Evolutionary conservation across 2,797 vertebrate species (phyloP), one percentile per base, ranked within the genome.

Genomic region (Aselliscus stoliczkanus): DNA sequence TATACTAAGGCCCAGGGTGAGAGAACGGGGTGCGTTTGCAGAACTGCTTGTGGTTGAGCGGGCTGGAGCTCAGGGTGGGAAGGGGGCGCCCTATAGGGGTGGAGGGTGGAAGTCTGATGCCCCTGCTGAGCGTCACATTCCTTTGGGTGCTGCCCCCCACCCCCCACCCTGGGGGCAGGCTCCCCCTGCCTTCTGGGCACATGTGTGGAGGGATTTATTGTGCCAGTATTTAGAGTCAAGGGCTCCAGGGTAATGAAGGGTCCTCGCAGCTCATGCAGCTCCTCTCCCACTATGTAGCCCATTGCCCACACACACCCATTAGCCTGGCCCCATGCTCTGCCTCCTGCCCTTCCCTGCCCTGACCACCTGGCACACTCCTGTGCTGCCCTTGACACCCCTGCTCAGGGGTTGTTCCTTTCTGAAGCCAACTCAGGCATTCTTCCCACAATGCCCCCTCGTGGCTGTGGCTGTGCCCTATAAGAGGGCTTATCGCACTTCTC

Each of bases 251-350:
- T 23, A 10, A 42, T 0, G 15, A 47, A 9, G 62, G 20, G 10
- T 29, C 34, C 54, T 47, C 34, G 1, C 12, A 18, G 76, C 44
- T 14, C 67, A 37, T 7, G 11, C 42, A 13, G 20, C 6, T 0
- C 31, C n/a, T 1, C 13, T 25, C 25, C 18, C 14, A 0, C 27
- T 0, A 18, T 0, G 0, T 29, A 10, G 27, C n/a, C 54, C 0
- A 3, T 34, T 1, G 25, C 76, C 67, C 75, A 23, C 1, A 27
- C 7, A 25, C 10, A 21, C 54, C 39, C 20, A 7, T 7, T 2
- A 31, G 80, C 47, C 20, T 0, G 4, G 31, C 58, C 1, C n/a
- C 15, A 0, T 0, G 1, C 29, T 64, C 60, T 4, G 23, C 70
- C 62, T 13, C 5, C 60, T 15, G 64, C 50, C 56, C 39, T 72